phyloP scores from a whole-genome alignment of 1,140 invertebrate species.

The Aleiodes sp. region DNA sequence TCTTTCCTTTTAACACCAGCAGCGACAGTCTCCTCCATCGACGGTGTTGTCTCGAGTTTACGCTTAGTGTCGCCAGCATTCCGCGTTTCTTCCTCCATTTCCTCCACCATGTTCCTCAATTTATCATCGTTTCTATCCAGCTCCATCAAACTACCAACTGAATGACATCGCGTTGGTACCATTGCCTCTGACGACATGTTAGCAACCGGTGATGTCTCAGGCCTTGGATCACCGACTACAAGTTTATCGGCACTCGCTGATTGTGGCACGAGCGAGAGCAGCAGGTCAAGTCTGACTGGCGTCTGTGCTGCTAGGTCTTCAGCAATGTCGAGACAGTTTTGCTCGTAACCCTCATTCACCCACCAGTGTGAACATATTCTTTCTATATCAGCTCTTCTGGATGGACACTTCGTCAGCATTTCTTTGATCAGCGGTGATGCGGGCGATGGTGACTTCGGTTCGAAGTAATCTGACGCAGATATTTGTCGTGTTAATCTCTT shows the following conservation, averaged over 20 bases:
- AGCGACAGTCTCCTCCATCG: constrained; percentile 68
- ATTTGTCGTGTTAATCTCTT: constrained; percentile 97
- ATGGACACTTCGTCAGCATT: constrained; percentile 92
- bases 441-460: constrained; percentile 92
- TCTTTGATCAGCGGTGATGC: constrained; percentile 94
- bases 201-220: constrained; percentile 53
- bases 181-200: constrained; percentile 54
- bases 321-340: constrained; percentile 85
- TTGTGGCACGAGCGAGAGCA: constrained; percentile 84
- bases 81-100: constrained; percentile 55
- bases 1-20: constrained; percentile 72
- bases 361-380: constrained; percentile 95
- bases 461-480: constrained; percentile 95
- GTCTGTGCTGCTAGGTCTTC: constrained; percentile 90
- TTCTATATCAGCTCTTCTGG: constrained; percentile 88
- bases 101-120: constrained; percentile 73
- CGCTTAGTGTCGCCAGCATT: constrained; percentile 69
- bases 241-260: constrained; percentile 74
- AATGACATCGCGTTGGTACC: constrained; percentile 71
- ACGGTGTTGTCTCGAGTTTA: constrained; percentile 76
- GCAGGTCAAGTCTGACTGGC: constrained; percentile 85
- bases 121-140: constrained; percentile 69
- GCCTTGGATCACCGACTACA: constrained; percentile 65
- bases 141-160: constrained; percentile 75
- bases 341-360: constrained; percentile 89